A percentile compares a stretch with the other conserved stretches of the same genome.
phyloP scores from a whole-genome alignment of 2,888 invertebrate species.

The Nomada hirtipes region DNA sequence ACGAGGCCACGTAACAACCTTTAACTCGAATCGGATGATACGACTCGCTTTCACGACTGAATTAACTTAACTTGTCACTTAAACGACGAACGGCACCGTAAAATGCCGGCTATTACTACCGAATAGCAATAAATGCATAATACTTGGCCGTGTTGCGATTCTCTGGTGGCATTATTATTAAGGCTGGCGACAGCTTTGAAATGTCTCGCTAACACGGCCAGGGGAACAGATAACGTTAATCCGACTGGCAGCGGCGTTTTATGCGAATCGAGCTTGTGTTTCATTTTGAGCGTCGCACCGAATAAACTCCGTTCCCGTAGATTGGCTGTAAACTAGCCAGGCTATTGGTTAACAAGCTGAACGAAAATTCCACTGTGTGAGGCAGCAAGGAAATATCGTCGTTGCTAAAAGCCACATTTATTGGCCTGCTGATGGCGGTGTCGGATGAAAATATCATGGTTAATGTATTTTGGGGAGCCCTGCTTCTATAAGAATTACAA shows the following conservation, averaged over 20 bases:
- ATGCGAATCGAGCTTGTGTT: conserved; percentile 35
- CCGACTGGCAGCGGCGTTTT: conserved; percentile 36
- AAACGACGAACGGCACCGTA: conserved; percentile 31
- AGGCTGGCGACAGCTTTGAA: conserved; percentile 39
- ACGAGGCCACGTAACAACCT: neutral
- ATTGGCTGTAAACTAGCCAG: conserved; percentile 27
- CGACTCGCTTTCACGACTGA: conserved; percentile 29
- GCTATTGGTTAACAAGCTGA: conserved; percentile 29
- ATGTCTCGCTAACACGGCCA: neutral
- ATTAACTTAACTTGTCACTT: conserved; percentile 24
- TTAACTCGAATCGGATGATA: conserved; percentile 25
- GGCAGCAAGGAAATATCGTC: conserved; percentile 34
- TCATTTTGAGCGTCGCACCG: conserved; percentile 33
- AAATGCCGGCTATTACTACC: conserved; percentile 40
- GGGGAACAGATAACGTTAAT: conserved; percentile 48
- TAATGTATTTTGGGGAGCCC: neutral
- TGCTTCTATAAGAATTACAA: too few species aligned
- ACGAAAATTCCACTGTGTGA: conserved; percentile 39
- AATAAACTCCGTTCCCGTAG: conserved; percentile 15
- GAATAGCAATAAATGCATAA: conserved; percentile 50
- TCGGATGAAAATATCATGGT: neutral
- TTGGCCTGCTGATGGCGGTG: neutral
- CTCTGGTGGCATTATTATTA: conserved; percentile 51
- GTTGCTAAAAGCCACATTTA: conserved; percentile 15
- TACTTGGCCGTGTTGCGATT: conserved; percentile 6